Base-by-base conservation (phyloP, 2,888 invertebrate species). In the Caenorhabditis parvicauda region DNA sequence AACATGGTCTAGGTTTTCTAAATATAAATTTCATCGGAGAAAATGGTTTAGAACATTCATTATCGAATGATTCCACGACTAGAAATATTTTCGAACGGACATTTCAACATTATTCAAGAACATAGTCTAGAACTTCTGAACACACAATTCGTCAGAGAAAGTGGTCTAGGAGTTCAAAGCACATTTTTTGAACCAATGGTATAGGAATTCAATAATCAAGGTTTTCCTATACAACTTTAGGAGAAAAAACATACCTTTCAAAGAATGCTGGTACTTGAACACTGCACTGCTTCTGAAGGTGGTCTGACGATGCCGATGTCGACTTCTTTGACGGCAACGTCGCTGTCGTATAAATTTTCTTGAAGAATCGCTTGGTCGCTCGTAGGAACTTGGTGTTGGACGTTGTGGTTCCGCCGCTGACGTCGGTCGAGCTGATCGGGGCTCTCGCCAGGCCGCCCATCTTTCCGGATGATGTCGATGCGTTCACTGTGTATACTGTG, bases 311-410 rank as follows among this genome's bases (percentile, higher is more conserved):
- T 14, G 57, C 47, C 35, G 51, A 54, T 17, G 42, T 61, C 47
- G 52, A 57, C 50, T 73, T 74, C 48, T 65, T 73, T n/a, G n/a
- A n/a, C 24, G 74, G 76, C 25, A 76, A 57, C 4, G 76, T 79
- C 7, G 75, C 73, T 27, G 77, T 70, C n/a, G 70, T 61, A 58
- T 78, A 78, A 19, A 79, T 70, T 58, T 69, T 73, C 48, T 74
- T 72, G 63, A 79, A 66, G 58, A 79, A 77, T 28, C 74, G 70
- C 62, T 79, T 79, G 22, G 79, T 74, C 2, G 70, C 69, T n/a
- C 69, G 62, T 19, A 71, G 56, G 54, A 67, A 67, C 32, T 58
- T 62, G 39, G 59, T 59, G 53, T 65, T 66, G 52, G 19, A 37
- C n/a, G n/a, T n/a, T n/a, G n/a, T n/a, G n/a, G 44, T 66, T 28